Evolutionary conservation across 2,888 invertebrate genomes (phyloP).

Genomic region (Serrognathus titanus): DNA sequence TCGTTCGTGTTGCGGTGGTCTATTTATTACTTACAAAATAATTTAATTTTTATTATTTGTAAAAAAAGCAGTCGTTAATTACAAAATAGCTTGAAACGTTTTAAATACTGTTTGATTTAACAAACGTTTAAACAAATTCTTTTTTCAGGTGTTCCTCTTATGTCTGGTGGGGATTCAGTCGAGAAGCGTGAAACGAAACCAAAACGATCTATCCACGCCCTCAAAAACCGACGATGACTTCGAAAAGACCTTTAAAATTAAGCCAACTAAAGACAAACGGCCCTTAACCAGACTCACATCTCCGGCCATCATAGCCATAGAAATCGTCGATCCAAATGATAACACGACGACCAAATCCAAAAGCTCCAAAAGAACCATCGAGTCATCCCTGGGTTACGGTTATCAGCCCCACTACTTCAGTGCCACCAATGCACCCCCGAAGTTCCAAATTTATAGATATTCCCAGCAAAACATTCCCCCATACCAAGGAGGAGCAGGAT

Average conservation of each 20-base stretch:
- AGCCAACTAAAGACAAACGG: not conserved
- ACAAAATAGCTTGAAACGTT: no score
- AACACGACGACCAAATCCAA: conserved; percentile 39
- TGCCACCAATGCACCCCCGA: conserved; percentile 47
- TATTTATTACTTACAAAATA: no score
- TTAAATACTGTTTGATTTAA: no score
- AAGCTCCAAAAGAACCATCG: conserved; percentile 68
- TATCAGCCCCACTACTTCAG: conserved; percentile 53
- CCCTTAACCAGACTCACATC: conserved; percentile 33
- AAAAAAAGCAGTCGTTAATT: no score
- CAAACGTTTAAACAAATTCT: not conserved
- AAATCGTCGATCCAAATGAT: conserved; percentile 52
- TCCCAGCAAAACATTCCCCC: conserved; percentile 64
- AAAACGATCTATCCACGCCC: not conserved
- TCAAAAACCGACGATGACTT: conserved; percentile 7
- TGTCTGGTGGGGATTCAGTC: not conserved
- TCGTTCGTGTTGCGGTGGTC: no score
- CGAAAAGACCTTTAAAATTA: not conserved
- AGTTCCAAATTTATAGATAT: conserved; percentile 67
- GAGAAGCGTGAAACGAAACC: conserved; percentile 4
- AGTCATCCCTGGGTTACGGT: conserved; percentile 69
- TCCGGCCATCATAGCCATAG: conserved; percentile 60
- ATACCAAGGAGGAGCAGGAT: conserved; percentile 15
- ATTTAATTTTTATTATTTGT: no score
- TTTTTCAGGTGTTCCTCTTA: conserved; percentile 2